Evolutionary conservation across 2,113 vertebrate genomes (phyloP), one percentile per base, ranked within the genome.

Genomic region (Sclerurus mexicanus): DNA sequence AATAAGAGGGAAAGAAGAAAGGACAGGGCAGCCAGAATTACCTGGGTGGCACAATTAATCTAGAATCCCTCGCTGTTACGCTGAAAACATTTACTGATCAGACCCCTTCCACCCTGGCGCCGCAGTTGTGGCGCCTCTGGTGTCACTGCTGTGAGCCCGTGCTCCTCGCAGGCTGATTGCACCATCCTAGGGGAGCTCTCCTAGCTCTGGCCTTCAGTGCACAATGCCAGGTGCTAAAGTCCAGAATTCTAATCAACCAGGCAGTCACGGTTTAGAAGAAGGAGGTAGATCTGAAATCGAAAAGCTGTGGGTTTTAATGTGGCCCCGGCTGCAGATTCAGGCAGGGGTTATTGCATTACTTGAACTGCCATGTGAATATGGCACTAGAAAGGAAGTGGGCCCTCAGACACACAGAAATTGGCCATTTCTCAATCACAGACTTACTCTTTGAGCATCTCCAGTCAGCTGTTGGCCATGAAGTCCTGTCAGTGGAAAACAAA

Each of bases 131-230:
- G 72, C 74, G 25, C 16, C 76, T 50, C 16, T 58, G 86, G 59
- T 53, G 35, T 47, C 87, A 1, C 53, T 18, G 4, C 40, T 39
- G 27, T 3, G 28, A 39, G 17, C 22, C 66, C 46, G 37, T 24
- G 69, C 66, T 40, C 14, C 2, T 15, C 0, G 0, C 4, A 30
- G 63, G 21, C 21, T 74, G 85, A 19, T 30, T 23, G 1, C 25
- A 17, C 27, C 64, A 4, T 4, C 4, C 9, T 27, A 11, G n/a
- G 5, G 6, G 33, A 76, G 25, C 7, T 71, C 87, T 87, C 40
- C 73, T 8, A 18, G 35, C 7, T 1, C 9, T 0, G 20, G 12
- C 9, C 77, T 50, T 23, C 64, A 67, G n/a, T 23, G 47, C 39
- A 42, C 68, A 63, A 50, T 25, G 24, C 6, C 30, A n/a, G 0